Percentiles rank a stretch among this genome's conserved stretches.
Evolutionary conservation across 2,888 invertebrate species (phyloP).

Genomic region (Caenorhabditis plicata): DNA sequence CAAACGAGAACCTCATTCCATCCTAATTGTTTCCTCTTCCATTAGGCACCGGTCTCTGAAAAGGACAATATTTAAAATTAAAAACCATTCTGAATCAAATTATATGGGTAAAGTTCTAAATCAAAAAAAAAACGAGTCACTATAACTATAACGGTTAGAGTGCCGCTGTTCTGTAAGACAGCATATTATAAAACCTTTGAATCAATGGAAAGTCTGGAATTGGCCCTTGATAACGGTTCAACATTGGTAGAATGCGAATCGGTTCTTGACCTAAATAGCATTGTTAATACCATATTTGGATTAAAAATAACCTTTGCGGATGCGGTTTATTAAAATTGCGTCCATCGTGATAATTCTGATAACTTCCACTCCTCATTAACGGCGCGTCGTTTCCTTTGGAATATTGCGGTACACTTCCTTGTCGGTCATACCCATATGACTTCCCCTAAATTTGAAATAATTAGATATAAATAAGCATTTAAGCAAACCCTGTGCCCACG

Average conservation of each 20-base stretch:
- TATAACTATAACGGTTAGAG: too few relatives aligned
- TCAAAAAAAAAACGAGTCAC: too few relatives aligned
- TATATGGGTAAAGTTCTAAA: too few relatives aligned
- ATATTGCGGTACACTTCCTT: conserved; percentile 12
- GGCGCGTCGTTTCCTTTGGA: conserved; percentile 5
- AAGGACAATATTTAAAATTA: too few relatives aligned
- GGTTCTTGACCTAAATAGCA: conserved; percentile 11
- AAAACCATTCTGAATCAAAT: too few relatives aligned
- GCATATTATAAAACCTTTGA: conserved; percentile 1
- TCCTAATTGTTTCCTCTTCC: neutral
- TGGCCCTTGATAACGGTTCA: conserved; percentile 16
- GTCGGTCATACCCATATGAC: conserved; percentile 11
- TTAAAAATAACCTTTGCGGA: neutral
- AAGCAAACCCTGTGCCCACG: too few relatives aligned
- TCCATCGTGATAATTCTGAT: conserved; percentile 13
- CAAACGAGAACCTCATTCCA: too few relatives aligned
- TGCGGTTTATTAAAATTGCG: neutral
- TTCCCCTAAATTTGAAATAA: too few relatives aligned
- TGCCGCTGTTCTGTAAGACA: too few relatives aligned
- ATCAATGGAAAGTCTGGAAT: conserved; percentile 17
- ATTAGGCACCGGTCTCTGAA: too few relatives aligned
- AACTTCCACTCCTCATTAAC: conserved; percentile 22
- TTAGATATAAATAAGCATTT: too few relatives aligned
- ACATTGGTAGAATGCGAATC: conserved; percentile 19
- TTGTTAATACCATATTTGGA: neutral